A percentile compares a stretch with the other conserved stretches of the same genome.
Evolutionary conservation across 2,888 invertebrate species (phyloP).

Genomic region (Auanema freiburgensis): DNA sequence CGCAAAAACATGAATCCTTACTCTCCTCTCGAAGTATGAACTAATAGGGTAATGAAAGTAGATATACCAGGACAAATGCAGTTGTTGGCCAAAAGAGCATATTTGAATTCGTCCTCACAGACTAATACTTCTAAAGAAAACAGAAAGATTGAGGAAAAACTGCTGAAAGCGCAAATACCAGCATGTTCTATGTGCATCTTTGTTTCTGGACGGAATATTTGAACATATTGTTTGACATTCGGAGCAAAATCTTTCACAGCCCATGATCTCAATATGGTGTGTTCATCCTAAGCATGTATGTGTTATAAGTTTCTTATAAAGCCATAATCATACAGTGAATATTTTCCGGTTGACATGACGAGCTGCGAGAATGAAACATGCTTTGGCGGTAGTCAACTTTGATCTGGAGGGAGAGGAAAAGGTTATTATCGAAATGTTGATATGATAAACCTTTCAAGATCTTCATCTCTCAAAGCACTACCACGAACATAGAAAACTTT

Average conservation of each 20-base stretch:
- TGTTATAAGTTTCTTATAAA: not conserved
- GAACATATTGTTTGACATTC: constrained; percentile 92
- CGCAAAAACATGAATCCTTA: constrained; percentile 70
- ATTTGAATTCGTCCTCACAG: constrained; percentile 98
- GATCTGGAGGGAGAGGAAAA: constrained; percentile 76
- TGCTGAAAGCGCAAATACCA: constrained; percentile 57
- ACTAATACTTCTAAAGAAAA: constrained; percentile 81
- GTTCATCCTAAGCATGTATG: constrained; percentile 72
- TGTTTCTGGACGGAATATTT: constrained; percentile 96
- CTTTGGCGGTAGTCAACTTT: constrained; percentile 94
- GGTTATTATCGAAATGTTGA: no score
- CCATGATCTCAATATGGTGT: constrained; percentile 85
- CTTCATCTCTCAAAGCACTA: constrained; percentile 80
- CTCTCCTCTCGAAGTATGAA: constrained; percentile 97
- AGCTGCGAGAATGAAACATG: constrained; percentile 93
- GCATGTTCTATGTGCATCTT: constrained; percentile 98
- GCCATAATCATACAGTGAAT: constrained; percentile 27
- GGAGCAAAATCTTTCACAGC: constrained; percentile 98
- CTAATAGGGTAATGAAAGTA: constrained; percentile 87
- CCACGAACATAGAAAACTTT: constrained; percentile 84
- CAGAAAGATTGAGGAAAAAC: not conserved
- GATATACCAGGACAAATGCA: constrained; percentile 97
- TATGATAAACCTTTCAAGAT: constrained; percentile 73
- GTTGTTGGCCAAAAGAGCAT: constrained; percentile 94
- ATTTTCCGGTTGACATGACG: constrained; percentile 67